phyloP scores from a whole-genome alignment of 2,888 invertebrate genomes.

The Cantharis rustica region DNA sequence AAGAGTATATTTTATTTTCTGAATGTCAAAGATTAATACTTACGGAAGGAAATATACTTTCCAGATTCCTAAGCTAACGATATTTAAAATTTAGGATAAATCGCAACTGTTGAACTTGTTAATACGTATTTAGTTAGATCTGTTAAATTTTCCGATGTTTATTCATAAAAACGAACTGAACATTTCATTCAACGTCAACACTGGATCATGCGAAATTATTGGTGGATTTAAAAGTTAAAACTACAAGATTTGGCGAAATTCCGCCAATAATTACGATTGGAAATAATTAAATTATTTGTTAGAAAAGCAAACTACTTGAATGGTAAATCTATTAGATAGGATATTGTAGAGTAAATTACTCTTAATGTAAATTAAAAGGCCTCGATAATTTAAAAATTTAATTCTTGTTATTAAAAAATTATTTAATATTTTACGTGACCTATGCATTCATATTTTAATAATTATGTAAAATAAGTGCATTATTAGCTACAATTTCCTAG shows the following conservation, averaged over 20 bases:
- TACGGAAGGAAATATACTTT: neutral
- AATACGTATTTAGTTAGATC: neutral
- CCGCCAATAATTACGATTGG: neutral
- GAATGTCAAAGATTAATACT: neutral
- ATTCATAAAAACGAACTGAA: neutral
- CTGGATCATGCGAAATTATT: neutral
- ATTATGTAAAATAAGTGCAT: neutral
- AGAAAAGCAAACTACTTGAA: slow-evolving; percentile 16
- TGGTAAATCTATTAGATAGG: slow-evolving; percentile 53
- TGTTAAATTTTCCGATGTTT: neutral
- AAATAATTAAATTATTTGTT: slow-evolving; percentile 5
- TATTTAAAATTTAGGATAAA: neutral
- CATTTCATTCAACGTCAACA: neutral
- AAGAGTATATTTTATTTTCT: neutral
- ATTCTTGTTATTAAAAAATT: neutral
- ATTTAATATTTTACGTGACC: neutral
- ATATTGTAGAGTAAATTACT: slow-evolving; percentile 55
- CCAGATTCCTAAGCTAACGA: neutral
- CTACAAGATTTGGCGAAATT: neutral
- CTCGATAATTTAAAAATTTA: slow-evolving; percentile 3
- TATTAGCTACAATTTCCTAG: neutral
- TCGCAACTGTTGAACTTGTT: neutral
- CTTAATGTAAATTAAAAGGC: slow-evolving; percentile 34
- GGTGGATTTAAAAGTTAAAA: neutral
- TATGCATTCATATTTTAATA: neutral